These are phyloP conservation scores for Spodoptera picta DNA, from an alignment of 2,888 invertebrate species.

Conservation along the genomic window DNA sequence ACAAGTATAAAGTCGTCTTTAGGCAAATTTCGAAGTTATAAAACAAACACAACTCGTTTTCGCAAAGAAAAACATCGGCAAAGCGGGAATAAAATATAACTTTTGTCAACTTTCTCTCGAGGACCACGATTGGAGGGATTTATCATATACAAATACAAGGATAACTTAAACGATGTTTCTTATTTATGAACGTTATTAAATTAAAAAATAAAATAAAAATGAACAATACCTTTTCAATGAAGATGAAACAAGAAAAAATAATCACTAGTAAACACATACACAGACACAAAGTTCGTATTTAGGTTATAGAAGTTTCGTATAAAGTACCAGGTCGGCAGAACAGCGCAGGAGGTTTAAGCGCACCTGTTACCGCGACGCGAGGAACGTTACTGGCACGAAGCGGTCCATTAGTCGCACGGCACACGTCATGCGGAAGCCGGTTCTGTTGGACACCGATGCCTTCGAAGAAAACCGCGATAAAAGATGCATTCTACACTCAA, in stretches of 20 bases:
- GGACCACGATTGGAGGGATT: conserved; percentile 44
- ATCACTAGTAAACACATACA: conserved; percentile 62
- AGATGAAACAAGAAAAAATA: conserved; percentile 26
- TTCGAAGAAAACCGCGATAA: conserved; percentile 79
- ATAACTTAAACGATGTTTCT: conserved; percentile 42
- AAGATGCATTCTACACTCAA: conserved; percentile 67
- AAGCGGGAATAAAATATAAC: conserved; percentile 38
- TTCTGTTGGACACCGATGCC: conserved; percentile 76
- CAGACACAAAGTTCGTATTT: conserved; percentile 65
- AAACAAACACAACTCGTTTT: conserved; percentile 35
- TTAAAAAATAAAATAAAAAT: conserved; percentile 18
- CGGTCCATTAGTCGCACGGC: conserved; percentile 80
- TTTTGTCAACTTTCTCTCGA: conserved; percentile 63
- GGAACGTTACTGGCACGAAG: conserved; percentile 82
- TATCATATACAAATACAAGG: conserved; percentile 48
- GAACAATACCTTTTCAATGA: conserved; percentile 48
- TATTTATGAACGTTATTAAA: conserved; percentile 27
- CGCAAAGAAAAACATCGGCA: conserved; percentile 37
- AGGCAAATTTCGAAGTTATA: conserved; percentile 26
- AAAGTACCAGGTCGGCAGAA: conserved; percentile 72
- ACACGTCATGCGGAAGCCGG: conserved; percentile 87
- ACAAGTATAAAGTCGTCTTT: conserved; percentile 17
- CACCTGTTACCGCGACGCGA: conserved; percentile 86
- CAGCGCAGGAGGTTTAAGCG: conserved; percentile 70
- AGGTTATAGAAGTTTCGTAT: conserved; percentile 61